These are phyloP conservation scores for Schrankia costaestrigalis DNA, from an alignment of 2,888 invertebrate species.

Conservation along the genomic window DNA sequence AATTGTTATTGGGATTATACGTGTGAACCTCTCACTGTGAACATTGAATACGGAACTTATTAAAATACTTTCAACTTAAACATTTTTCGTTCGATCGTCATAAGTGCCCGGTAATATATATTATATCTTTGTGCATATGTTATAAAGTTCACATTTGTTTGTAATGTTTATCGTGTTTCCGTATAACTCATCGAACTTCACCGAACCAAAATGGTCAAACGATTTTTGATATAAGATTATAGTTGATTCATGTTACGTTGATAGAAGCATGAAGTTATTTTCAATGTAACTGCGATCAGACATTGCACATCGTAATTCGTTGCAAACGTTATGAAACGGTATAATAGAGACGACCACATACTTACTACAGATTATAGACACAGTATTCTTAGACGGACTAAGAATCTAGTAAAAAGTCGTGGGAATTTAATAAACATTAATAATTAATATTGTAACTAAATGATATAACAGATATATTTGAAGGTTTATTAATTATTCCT, in stretches of 20 bases:
- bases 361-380: too few relatives aligned
- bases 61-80: slow-evolving; percentile 51
- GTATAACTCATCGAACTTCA: too few relatives aligned
- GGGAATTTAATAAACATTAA: too few relatives aligned
- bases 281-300: slow-evolving; percentile 45
- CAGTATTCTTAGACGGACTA: too few relatives aligned
- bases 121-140: too few relatives aligned
- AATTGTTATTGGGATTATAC: slow-evolving; percentile 68
- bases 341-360: slow-evolving; percentile 32
- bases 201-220: slow-evolving; percentile 3
- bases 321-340: slow-evolving; percentile 49
- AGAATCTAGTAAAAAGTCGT: too few relatives aligned
- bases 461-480: too few relatives aligned
- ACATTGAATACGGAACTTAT: slow-evolving; percentile 58
- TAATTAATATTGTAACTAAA: too few relatives aligned
- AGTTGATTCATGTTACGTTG: slow-evolving; percentile 16
- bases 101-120: neutral
- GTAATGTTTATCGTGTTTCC: too few relatives aligned
- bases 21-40: slow-evolving; percentile 56
- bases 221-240: slow-evolving; percentile 11
- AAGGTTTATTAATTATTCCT: too few relatives aligned
- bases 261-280: slow-evolving; percentile 45
- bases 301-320: slow-evolving; percentile 44
- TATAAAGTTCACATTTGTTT: too few relatives aligned
- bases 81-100: slow-evolving; percentile 17